phyloP scores from a whole-genome alignment of 1,140 invertebrate genomes.

The Drosophila azteca region DNA sequence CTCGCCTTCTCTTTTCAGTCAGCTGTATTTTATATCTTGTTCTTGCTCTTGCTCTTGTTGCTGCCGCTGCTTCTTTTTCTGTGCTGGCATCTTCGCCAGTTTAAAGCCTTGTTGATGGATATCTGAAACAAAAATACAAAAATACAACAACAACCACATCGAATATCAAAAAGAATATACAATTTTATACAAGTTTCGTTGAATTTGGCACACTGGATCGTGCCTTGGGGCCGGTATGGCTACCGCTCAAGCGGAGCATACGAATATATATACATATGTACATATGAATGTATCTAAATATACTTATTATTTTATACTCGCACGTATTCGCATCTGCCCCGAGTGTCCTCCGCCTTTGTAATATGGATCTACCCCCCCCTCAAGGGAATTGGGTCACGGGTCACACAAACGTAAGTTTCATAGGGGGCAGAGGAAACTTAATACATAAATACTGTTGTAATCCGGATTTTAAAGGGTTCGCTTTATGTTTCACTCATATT shows the following conservation, averaged over 20 bases:
- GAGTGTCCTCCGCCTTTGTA: too few species aligned
- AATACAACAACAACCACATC: background rate
- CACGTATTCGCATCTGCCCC: too few species aligned
- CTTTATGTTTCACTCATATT: too few species aligned
- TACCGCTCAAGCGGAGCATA: too few species aligned
- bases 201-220: slow-evolving; percentile 1
- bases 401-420: slow-evolving; percentile 8
- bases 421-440: slow-evolving; percentile 19
- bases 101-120: slow-evolving; percentile 58
- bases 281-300: too few species aligned
- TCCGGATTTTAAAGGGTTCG: too few species aligned
- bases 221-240: slow-evolving; percentile 3
- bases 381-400: slow-evolving; percentile 39
- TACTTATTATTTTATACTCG: too few species aligned
- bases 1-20: slow-evolving; percentile 53
- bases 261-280: background rate
- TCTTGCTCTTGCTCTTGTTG: slow-evolving; percentile 31
- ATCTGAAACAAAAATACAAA: slow-evolving; percentile 34
- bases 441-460: background rate
- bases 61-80: slow-evolving; percentile 20
- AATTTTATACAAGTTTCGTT: background rate
- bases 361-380: background rate
- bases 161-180: slow-evolving; percentile 5
- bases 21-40: slow-evolving; percentile 48
- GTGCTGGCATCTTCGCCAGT: slow-evolving; percentile 26